Evolutionary conservation across 2,797 vertebrate genomes (phyloP).

Genomic region (Schizopygopsis malacanthus): DNA sequence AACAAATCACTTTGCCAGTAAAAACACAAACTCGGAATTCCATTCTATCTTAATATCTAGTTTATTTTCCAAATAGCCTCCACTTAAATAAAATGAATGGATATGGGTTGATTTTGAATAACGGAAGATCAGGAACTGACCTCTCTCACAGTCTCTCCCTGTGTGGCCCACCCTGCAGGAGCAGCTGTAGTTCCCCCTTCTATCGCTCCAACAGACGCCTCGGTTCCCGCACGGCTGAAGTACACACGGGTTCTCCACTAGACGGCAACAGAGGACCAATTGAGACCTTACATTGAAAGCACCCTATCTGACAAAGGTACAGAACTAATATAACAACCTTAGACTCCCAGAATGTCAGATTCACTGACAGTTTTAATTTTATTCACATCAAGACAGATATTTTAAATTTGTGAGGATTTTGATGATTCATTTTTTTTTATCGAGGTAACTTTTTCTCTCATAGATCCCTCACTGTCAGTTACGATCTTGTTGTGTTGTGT

Average conservation of each 20-base stretch:
- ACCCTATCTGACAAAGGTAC: background rate
- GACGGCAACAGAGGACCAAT: conserved; percentile 68
- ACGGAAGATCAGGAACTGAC: conserved; percentile 68
- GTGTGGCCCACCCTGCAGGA: conserved; percentile 94
- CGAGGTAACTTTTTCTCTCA: background rate
- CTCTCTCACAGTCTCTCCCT: conserved; percentile 94
- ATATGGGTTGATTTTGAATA: conserved; percentile 23
- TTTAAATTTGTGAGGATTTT: background rate
- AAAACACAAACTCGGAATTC: conserved; percentile 7
- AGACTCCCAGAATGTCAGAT: background rate
- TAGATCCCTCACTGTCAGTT: background rate
- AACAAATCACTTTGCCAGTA: conserved; percentile 10
- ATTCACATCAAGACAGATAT: background rate
- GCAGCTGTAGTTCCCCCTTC: conserved; percentile 89
- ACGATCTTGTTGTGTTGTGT: background rate
- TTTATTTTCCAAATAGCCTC: conserved; percentile 15
- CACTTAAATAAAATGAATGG: conserved; percentile 11
- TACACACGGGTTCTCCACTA: conserved; percentile 93
- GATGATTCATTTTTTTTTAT: background rate
- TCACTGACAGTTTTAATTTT: background rate
- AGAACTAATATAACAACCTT: background rate
- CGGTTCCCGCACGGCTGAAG: conserved; percentile 92
- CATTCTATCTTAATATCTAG: conserved; percentile 11
- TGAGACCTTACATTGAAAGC: conserved; percentile 33
- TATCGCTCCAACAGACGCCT: conserved; percentile 87